Evolutionary conservation across 1,140 invertebrate species (phyloP).

Genomic region (Schlechtendalia chinensis): DNA sequence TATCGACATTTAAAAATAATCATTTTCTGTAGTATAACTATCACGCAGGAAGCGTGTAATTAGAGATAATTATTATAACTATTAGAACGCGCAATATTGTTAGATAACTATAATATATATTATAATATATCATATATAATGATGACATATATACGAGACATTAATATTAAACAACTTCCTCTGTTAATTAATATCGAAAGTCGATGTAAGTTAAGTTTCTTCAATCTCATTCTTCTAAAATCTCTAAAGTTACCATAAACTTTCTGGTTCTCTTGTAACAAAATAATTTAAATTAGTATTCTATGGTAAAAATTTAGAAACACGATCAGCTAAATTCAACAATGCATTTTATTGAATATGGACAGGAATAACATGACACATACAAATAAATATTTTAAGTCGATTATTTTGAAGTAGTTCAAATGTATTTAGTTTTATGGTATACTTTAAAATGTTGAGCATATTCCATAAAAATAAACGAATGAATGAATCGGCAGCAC

Average conservation of each 20-base stretch:
- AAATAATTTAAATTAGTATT: slow-evolving; percentile 2
- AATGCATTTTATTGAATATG: not conserved
- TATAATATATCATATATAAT: not conserved
- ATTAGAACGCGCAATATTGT: not conserved
- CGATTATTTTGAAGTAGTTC: not conserved
- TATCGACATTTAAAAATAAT: too few relatives aligned
- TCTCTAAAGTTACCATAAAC: not conserved
- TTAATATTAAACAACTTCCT: not conserved
- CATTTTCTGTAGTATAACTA: too few relatives aligned
- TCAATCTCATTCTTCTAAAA: not conserved
- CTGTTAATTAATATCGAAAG: slow-evolving; percentile 4
- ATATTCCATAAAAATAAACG: not conserved
- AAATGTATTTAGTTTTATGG: too few relatives aligned
- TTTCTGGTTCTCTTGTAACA: not conserved
- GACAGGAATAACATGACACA: not conserved
- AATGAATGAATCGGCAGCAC: not conserved
- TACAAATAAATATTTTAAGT: not conserved
- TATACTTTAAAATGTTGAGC: too few relatives aligned
- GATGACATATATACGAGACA: too few relatives aligned
- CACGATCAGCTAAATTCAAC: not conserved
- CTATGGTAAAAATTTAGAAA: not conserved
- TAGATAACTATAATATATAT: not conserved
- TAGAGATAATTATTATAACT: too few relatives aligned
- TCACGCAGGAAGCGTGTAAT: too few relatives aligned
- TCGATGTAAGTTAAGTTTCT: not conserved